Base-by-base conservation (phyloP, 1,140 invertebrate species). In the Solenopsis invicta region DNA sequence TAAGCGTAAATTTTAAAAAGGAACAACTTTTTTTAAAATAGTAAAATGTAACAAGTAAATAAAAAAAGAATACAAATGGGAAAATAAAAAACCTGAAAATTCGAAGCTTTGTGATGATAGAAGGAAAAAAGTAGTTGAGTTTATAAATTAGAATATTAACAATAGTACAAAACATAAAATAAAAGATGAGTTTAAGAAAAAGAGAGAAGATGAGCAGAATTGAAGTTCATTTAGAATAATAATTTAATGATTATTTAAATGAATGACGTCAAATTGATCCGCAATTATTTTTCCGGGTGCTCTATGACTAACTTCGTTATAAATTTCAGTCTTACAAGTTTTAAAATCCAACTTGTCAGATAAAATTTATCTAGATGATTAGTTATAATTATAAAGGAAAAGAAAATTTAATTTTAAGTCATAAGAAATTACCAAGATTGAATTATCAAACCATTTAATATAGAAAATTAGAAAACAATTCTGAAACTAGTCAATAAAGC, bases 181-280 rank as follows among this genome's bases (percentile, higher is more conserved):
- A 61, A 56, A 72, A 66, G 45, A 62, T 52, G n/a, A n/a, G 10
- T 61, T 74, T 48, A 75, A 87, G 48, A 59, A 78, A 75, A 67
- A 78, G 85, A 61, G 12, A 85, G 48, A 85, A 67, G 74, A 9
- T 76, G 50, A 48, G 45, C 59, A 86, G n/a, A 48, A 50, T 54
- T 21, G 34, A 37, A 29, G 12, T 52, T 59, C 16, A 41, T 80
- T 48, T 66, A 67, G 29, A 69, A 56, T 41, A 29, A 54, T n/a
- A 41, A 34, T 66, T 78, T 69, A 52, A 54, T 45, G n/a, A 52
- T 62, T 54, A 18, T 67, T 67, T 54, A n/a, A 69, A 8, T 29
- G 10, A 80, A 34, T 80, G 34, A 80, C 2, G n/a, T 80, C 13
- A 18, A 67, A 52, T 34, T 67, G n/a, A 67, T 18, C 16, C 21